phyloP scores from a whole-genome alignment of 2,797 vertebrate species.

The Schizopygopsis malacanthus region DNA sequence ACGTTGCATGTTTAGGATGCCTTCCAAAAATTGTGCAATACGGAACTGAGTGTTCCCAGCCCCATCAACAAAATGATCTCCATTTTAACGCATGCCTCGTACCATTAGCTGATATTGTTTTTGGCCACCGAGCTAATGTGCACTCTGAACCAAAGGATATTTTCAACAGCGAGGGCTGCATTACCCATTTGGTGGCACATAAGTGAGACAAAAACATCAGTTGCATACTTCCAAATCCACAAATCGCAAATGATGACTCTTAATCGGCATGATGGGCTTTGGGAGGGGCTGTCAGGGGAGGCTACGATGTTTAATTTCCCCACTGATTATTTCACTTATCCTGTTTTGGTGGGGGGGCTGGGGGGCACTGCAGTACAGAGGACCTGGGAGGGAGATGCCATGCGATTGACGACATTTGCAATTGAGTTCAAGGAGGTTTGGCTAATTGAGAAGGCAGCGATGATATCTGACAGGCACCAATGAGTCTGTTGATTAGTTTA shows the following conservation, averaged over 20 bases:
- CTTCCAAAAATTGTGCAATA: conserved; percentile 1
- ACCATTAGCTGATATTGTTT: conserved; percentile 11
- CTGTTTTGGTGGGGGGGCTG: conserved; percentile 13
- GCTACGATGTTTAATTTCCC: conserved; percentile 63
- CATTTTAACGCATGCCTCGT: conserved; percentile 2
- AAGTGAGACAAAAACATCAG: conserved; percentile 6
- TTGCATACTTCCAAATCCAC: conserved; percentile 40
- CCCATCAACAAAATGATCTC: background rate
- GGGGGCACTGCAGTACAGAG: conserved; percentile 40
- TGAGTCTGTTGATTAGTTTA: conserved; percentile 84
- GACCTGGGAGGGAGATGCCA: conserved; percentile 36
- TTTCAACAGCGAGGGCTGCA: conserved; percentile 14
- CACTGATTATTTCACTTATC: conserved; percentile 63
- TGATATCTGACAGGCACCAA: conserved; percentile 84
- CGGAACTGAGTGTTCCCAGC: background rate
- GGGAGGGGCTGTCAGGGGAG: conserved; percentile 54
- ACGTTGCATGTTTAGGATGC: background rate
- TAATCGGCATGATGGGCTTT: conserved; percentile 70
- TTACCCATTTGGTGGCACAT: conserved; percentile 16
- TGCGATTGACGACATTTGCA: conserved; percentile 70
- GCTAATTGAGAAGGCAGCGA: conserved; percentile 85
- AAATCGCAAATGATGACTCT: conserved; percentile 66
- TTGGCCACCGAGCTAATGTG: conserved; percentile 7
- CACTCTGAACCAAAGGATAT: conserved; percentile 12
- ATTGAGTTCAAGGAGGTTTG: conserved; percentile 83